phyloP scores from a whole-genome alignment of 2,113 vertebrate species.

The Conger conger region DNA sequence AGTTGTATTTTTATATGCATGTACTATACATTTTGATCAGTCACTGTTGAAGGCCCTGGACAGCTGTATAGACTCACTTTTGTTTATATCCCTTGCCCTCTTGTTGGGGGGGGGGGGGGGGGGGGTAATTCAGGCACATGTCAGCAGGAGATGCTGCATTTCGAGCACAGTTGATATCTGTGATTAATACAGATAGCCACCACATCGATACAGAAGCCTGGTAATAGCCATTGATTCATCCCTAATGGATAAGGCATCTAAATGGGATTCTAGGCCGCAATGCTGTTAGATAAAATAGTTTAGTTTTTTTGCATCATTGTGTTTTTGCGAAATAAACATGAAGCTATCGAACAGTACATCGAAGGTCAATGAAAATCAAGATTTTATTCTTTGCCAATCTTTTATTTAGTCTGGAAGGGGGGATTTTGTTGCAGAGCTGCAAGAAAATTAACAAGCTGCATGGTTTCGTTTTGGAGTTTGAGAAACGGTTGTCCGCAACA shows the following conservation, averaged over 20 bases:
- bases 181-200: neutral
- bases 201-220: neutral
- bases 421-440: too few species aligned
- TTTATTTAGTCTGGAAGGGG: neutral
- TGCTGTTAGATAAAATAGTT: neutral
- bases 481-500: too few species aligned
- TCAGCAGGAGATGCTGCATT: neutral
- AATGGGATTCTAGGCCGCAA: neutral
- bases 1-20: too few species aligned
- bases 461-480: too few species aligned
- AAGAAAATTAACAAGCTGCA: too few species aligned
- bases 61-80: neutral
- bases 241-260: conserved; percentile 11
- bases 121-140: neutral
- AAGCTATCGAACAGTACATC: neutral
- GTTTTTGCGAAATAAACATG: neutral
- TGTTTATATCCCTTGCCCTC: neutral
- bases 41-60: neutral
- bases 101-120: neutral
- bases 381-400: neutral
- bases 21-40: too few species aligned
- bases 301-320: neutral
- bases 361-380: neutral
- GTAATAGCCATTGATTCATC: neutral
- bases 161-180: neutral